phyloP scores from a whole-genome alignment of 30 jellyfish, hydroid and myxozoan species.

The Aurelia sp. region DNA sequence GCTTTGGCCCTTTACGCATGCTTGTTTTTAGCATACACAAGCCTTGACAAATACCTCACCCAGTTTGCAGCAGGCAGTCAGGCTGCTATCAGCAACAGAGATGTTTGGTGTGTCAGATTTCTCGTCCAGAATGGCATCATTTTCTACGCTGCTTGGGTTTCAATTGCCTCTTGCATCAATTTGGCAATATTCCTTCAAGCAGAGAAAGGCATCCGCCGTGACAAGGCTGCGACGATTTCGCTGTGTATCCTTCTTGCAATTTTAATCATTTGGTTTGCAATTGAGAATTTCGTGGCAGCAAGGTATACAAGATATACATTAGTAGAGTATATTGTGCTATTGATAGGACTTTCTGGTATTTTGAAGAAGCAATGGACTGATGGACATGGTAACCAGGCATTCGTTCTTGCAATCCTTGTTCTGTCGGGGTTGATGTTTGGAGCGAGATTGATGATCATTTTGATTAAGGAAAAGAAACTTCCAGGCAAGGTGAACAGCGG shows the following conservation, averaged over 20 bases:
- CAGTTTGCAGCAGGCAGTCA: not conserved
- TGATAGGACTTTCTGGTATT: conserved; percentile 38
- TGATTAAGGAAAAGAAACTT: not conserved
- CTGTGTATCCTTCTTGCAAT: conserved; percentile 36
- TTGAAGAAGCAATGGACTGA: conserved; percentile 57
- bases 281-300: conserved; percentile 33
- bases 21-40: conserved; percentile 59
- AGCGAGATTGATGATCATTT: conserved; percentile 7
- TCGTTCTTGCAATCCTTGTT: conserved; percentile 35
- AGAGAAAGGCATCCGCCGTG: not conserved
- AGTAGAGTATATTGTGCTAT: conserved; percentile 33
- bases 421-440: conserved; percentile 34
- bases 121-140: conserved; percentile 52
- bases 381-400: conserved; percentile 58
- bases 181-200: conserved; percentile 43
- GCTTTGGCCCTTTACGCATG: conserved; percentile 43
- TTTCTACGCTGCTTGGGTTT: conserved; percentile 58
- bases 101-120: conserved; percentile 42
- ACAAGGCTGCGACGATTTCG: conserved; percentile 41
- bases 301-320: conserved; percentile 26
- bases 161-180: conserved; percentile 57
- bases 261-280: conserved; percentile 52
- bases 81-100: conserved; percentile 12
- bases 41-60: conserved; percentile 35
- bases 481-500: too few species aligned